Conservation (phyloP, 2,888 invertebrate species). For the Pseudococcus jackbeardsleyi region DNA sequence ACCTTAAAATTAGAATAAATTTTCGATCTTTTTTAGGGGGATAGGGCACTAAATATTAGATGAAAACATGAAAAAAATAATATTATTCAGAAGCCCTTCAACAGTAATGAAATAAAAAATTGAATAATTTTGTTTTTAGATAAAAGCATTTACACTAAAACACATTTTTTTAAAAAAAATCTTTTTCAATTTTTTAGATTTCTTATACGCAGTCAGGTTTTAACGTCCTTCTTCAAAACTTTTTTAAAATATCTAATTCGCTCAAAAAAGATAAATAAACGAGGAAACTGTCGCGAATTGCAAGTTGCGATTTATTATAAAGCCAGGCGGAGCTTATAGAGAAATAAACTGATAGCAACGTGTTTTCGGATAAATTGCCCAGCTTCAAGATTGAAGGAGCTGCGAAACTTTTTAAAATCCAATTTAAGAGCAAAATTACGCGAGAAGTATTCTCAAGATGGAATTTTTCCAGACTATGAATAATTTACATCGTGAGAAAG, state of each 20-base stretch:
- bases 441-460: neutral
- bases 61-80: too few species aligned
- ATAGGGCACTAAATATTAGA: too few species aligned
- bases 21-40: too few species aligned
- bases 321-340: neutral
- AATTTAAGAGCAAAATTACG: constrained; percentile 3
- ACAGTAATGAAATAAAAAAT: too few species aligned
- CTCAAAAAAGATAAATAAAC: neutral
- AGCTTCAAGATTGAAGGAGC: neutral
- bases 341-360: neutral
- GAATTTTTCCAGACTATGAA: neutral
- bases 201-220: too few species aligned
- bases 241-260: neutral
- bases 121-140: too few species aligned
- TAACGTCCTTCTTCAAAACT: neutral
- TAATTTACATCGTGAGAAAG: neutral
- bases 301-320: neutral
- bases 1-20: too few species aligned
- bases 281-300: neutral
- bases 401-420: neutral
- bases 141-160: too few species aligned
- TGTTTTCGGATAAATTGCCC: constrained; percentile 10
- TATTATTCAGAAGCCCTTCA: too few species aligned
- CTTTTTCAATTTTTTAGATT: too few species aligned
- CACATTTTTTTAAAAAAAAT: too few species aligned